Percentiles rank a stretch among this genome's conserved stretches.
These are phyloP conservation scores for Sarcophaga caerulescens DNA, from an alignment of 2,888 invertebrate species.

Conservation along the genomic window DNA sequence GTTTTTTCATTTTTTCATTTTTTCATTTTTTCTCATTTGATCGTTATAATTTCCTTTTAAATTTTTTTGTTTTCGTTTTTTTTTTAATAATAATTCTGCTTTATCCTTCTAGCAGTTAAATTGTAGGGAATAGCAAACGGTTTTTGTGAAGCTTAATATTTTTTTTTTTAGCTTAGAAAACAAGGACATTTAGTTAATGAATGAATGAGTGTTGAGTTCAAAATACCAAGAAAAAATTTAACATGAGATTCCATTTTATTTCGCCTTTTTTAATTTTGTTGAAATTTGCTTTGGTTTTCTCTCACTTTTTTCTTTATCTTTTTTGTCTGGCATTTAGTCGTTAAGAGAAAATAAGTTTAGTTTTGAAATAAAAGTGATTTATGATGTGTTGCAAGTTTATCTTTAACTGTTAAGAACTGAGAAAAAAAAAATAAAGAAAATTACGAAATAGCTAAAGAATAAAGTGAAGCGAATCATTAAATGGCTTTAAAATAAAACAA, in stretches of 20 bases:
- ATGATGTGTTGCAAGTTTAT: slow-evolving; percentile 66
- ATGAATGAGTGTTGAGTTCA: slow-evolving; percentile 62
- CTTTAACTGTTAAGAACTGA: background rate
- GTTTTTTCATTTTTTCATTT: background rate
- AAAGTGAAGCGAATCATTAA: slow-evolving; percentile 56
- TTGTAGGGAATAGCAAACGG: slow-evolving; percentile 38
- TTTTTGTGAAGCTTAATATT: slow-evolving; percentile 29
- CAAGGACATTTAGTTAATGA: slow-evolving; percentile 62
- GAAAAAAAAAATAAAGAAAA: background rate
- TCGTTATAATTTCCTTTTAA: slow-evolving; percentile 15
- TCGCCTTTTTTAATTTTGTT: slow-evolving; percentile 25
- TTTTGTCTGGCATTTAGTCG: background rate
- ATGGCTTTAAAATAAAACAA: slow-evolving; percentile 58
- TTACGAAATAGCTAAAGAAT: slow-evolving; percentile 6
- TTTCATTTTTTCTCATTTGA: background rate
- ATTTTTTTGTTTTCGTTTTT: background rate
- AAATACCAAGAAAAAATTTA: slow-evolving; percentile 44
- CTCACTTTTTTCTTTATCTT: slow-evolving; percentile 44
- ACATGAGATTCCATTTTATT: slow-evolving; percentile 57
- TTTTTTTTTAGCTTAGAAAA: slow-evolving; percentile 29
- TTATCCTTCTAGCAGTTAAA: slow-evolving; percentile 7
- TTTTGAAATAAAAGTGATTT: slow-evolving; percentile 67
- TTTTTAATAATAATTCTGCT: background rate
- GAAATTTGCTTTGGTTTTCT: slow-evolving; percentile 22
- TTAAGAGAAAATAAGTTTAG: slow-evolving; percentile 55